Evolutionary conservation across 2,113 vertebrate species (phyloP).

Genomic region (Cephalopholis sonnerati): DNA sequence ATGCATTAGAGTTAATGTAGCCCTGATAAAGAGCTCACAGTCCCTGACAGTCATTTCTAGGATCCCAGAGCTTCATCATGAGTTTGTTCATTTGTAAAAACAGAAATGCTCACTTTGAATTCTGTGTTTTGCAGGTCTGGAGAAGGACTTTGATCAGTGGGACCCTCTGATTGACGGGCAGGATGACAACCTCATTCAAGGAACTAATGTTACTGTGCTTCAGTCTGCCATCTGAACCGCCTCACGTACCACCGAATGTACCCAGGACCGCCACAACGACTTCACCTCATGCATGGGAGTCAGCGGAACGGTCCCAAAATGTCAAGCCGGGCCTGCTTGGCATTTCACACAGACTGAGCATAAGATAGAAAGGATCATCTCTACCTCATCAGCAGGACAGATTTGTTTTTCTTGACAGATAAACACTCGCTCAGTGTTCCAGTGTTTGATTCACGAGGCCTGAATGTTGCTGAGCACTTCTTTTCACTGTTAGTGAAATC

Average conservation of each 20-base stretch:
- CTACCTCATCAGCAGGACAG: slow-evolving; percentile 62
- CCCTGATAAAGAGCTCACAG: background rate
- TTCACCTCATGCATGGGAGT: background rate
- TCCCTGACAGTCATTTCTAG: accelerated
- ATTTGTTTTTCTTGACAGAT: slow-evolving; percentile 19
- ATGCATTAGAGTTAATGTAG: too few species aligned
- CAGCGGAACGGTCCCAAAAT: background rate
- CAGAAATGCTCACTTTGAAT: background rate
- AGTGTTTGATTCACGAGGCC: slow-evolving; percentile 39
- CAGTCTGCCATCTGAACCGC: slow-evolving; percentile 71
- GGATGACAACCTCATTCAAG: slow-evolving; percentile 90
- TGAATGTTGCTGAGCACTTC: slow-evolving; percentile 46
- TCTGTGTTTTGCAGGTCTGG: slow-evolving; percentile 82
- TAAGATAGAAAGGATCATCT: slow-evolving; percentile 25
- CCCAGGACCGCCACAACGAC: background rate
- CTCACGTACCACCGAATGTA: background rate
- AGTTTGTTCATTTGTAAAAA: background rate
- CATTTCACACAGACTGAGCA: slow-evolving; percentile 1
- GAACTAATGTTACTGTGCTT: slow-evolving; percentile 85
- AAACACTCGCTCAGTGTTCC: slow-evolving; percentile 12
- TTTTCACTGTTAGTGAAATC: slow-evolving; percentile 42
- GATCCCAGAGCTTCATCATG: background rate
- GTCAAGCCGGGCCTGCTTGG: background rate
- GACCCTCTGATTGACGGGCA: slow-evolving; percentile 90
- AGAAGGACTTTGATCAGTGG: slow-evolving; percentile 92